Percentiles rank a stretch among this genome's conserved stretches.
phyloP scores from a whole-genome alignment of 2,888 invertebrate species.

The Colletes collaris region DNA sequence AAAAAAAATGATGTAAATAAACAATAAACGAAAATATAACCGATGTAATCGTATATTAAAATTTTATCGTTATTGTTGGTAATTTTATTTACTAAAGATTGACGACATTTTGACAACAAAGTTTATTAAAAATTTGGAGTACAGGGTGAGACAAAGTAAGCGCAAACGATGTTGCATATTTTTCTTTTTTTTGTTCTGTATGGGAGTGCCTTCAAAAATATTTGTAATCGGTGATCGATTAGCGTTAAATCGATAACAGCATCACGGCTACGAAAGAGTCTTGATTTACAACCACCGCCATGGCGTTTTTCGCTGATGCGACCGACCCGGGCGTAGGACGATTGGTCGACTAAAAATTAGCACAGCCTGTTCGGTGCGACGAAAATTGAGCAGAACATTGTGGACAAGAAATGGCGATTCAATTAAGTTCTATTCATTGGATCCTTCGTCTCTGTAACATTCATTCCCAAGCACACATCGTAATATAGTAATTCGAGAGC shows the following conservation, averaged over 20 bases:
- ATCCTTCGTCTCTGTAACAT: conserved; percentile 21
- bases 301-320: conserved; percentile 57
- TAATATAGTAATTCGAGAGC: conserved; percentile 30
- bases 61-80: conserved; percentile 53
- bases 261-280: conserved; percentile 73
- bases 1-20: conserved; percentile 39
- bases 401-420: conserved; percentile 66
- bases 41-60: conserved; percentile 55
- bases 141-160: conserved; percentile 45
- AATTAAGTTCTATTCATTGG: conserved; percentile 47
- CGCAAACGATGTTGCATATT: conserved; percentile 42
- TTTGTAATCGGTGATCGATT: conserved; percentile 58
- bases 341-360: conserved; percentile 66
- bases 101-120: conserved; percentile 61
- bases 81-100: conserved; percentile 68
- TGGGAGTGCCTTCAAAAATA: conserved; percentile 69
- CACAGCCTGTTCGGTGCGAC: conserved; percentile 71
- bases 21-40: conserved; percentile 54
- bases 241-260: conserved; percentile 72
- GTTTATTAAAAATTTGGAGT: conserved; percentile 58
- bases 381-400: conserved; percentile 74
- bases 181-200: conserved; percentile 28
- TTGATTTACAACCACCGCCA: conserved; percentile 64
- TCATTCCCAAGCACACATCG: conserved; percentile 34
- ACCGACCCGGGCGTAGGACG: conserved; percentile 63